Percentiles rank a stretch among this genome's conserved stretches.
phyloP scores from a whole-genome alignment of 2,113 vertebrate genomes.

The Chaetodon auriga region DNA sequence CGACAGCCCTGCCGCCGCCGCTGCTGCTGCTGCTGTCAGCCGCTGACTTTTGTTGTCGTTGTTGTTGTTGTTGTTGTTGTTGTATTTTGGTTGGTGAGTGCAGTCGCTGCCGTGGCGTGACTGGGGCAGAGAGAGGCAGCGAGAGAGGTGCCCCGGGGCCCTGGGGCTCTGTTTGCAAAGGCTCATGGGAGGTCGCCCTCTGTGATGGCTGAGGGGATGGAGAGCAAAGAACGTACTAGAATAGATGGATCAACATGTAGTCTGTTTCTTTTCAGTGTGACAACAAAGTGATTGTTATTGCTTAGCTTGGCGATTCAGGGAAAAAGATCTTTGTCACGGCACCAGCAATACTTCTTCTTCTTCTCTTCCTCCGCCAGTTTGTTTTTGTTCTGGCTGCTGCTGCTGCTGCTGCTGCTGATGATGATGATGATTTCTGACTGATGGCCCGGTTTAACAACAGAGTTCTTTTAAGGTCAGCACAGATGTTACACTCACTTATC shows the following conservation, averaged over 20 bases:
- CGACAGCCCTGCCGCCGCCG: constrained; percentile 47
- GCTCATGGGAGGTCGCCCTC: constrained; percentile 80
- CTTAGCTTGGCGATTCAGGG: constrained; percentile 23
- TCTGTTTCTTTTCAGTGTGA: constrained; percentile 7
- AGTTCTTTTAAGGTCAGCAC: constrained; percentile 53
- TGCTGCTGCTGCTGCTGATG: no score
- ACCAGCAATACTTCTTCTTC: constrained; percentile 50
- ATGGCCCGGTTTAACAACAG: constrained; percentile 50
- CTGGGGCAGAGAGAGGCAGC: constrained; percentile 59
- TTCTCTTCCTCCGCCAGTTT: constrained; percentile 40
- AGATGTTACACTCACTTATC: constrained; percentile 32
- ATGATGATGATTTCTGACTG: constrained; percentile 56
- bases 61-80: constrained; percentile 47
- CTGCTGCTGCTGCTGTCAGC: constrained; percentile 47
- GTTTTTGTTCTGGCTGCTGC: constrained; percentile 48
- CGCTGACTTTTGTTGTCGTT: constrained; percentile 62
- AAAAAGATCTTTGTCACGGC: constrained; percentile 53
- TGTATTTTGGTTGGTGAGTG: constrained; percentile 59
- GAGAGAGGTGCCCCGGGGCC: constrained; percentile 72
- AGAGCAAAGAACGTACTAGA: constrained; percentile 61
- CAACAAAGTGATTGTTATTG: constrained; percentile 10
- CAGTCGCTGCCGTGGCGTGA: constrained; percentile 70
- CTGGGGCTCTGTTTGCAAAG: constrained; percentile 78
- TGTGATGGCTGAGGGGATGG: constrained; percentile 61
- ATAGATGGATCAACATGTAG: constrained; percentile 50